Percentiles rank a stretch among this genome's conserved stretches.
phyloP scores from a whole-genome alignment of 2,888 invertebrate genomes.

The Drosophila sordidapex region DNA sequence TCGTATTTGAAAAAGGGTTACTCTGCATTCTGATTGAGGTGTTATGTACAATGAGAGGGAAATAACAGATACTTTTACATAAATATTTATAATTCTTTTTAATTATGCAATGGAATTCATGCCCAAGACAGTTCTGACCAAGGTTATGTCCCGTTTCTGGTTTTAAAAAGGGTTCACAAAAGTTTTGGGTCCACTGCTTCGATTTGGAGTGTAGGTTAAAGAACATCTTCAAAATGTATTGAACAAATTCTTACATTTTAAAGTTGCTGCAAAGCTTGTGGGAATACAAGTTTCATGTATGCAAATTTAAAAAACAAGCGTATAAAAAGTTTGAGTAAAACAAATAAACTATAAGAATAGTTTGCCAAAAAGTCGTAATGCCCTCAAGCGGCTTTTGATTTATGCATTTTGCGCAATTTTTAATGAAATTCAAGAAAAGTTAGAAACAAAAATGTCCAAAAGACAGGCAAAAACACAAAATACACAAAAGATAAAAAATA shows the following conservation, averaged over 20 bases:
- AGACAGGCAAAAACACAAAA: not conserved
- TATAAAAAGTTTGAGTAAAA: not conserved
- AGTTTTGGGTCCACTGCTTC: not conserved
- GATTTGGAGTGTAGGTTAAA: not conserved
- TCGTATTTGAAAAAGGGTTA: not conserved
- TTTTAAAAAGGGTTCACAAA: not conserved
- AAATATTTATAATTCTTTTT: not conserved
- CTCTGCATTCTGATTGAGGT: not conserved
- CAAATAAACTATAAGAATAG: not conserved
- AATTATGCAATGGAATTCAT: not conserved
- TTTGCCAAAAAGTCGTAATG: not conserved
- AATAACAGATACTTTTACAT: not conserved
- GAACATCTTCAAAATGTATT: not conserved
- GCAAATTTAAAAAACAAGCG: not conserved
- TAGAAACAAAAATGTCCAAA: not conserved
- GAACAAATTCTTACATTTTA: not conserved
- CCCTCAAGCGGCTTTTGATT: not conserved
- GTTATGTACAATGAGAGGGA: not conserved
- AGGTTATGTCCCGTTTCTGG: not conserved
- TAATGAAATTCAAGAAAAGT: not conserved
- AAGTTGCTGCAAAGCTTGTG: not conserved
- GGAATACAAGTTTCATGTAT: not conserved
- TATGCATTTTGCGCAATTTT: not conserved
- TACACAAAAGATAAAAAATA: too few species aligned
- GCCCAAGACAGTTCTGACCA: conserved; percentile 1